A percentile compares a stretch with the other conserved stretches of the same genome.
Evolutionary conservation across 1,140 invertebrate genomes (phyloP).

Genomic region (Leptinotarsa texana): DNA sequence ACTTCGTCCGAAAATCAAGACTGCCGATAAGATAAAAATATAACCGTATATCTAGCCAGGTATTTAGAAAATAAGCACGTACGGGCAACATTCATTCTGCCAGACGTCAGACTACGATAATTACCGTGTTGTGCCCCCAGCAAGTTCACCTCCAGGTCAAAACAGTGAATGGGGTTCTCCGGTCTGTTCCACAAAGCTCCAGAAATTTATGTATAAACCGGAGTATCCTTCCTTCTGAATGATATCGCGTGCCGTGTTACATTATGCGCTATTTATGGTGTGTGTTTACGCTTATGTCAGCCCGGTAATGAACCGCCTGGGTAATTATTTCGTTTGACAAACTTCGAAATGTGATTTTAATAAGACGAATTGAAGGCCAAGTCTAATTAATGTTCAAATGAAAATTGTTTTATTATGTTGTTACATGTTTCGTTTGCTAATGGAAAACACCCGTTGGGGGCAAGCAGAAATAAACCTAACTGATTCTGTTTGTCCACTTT

Average conservation of each 20-base stretch:
- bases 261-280: conserved; percentile 29
- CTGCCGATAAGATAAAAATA: conserved; percentile 11
- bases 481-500: no score
- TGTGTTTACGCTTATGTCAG: conserved; percentile 37
- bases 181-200: conserved; percentile 33
- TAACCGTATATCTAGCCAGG: conserved; percentile 7
- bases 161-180: conserved; percentile 31
- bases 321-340: conserved; percentile 15
- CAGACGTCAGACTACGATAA: conserved; percentile 37
- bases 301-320: conserved; percentile 22
- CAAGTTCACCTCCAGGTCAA: conserved; percentile 33
- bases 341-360: conserved; percentile 17
- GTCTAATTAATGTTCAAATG: background rate
- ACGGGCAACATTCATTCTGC: conserved; percentile 32
- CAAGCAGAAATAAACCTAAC: background rate
- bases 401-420: background rate
- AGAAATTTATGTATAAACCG: conserved; percentile 34
- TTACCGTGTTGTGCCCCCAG: conserved; percentile 33
- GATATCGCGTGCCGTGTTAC: conserved; percentile 39
- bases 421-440: no score
- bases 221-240: conserved; percentile 38
- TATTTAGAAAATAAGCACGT: conserved; percentile 37
- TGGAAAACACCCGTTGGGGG: no score
- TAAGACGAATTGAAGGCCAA: background rate
- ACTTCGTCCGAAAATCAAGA: background rate